Base-by-base conservation (phyloP, 2,888 invertebrate genomes). In the Anagyrus pseudococci region DNA sequence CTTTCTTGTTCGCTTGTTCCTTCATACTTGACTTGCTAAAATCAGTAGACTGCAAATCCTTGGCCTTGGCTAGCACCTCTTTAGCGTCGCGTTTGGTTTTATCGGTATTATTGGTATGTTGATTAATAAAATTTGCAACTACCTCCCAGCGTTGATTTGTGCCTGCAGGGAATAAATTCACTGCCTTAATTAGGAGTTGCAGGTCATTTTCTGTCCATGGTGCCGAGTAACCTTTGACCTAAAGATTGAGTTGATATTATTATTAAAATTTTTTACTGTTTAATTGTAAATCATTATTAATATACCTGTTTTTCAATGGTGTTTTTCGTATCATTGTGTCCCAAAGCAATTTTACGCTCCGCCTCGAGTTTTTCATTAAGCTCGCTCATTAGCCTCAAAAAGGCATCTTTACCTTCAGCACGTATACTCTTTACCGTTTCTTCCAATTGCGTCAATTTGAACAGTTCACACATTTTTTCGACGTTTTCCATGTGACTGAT, bases 101-200 rank as follows among this genome's bases (percentile, higher is more conserved):
- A 26, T 77, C 76, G 62, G 85, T 88, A 29, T 54, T 67, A 23
- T 83, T 87, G 73, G 87, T 88, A 71, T 94, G 93, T 74, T 96
- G 96, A 80, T 95, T 95, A 58, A 99, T 89, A 78, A 97, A 99
- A 76, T 94, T 93, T 0, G 98, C 94, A 4, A 99, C 95, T 0
- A 97, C 95, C 50, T 96, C 95, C 85, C 85, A 89, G 73, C 96
- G 86, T 77, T 95, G 93, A 75, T 90, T 92, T 0, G 98, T 99
- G 17, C 96, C 99, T 6, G 98, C 97, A 0, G 99, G 99, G 80
- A 98, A 99, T 4, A 98, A 82, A 82, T 98, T 98, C 0, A 98
- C 97, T 20, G 96, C 97, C 82, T 99, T 99, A 56, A 98, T 96
- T 2, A 99, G 85, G 48, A 95, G 83, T 76, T 95, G 94, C 20